Base-by-base conservation (phyloP, 2,113 vertebrate genomes). In the Ardeotis arabs region DNA sequence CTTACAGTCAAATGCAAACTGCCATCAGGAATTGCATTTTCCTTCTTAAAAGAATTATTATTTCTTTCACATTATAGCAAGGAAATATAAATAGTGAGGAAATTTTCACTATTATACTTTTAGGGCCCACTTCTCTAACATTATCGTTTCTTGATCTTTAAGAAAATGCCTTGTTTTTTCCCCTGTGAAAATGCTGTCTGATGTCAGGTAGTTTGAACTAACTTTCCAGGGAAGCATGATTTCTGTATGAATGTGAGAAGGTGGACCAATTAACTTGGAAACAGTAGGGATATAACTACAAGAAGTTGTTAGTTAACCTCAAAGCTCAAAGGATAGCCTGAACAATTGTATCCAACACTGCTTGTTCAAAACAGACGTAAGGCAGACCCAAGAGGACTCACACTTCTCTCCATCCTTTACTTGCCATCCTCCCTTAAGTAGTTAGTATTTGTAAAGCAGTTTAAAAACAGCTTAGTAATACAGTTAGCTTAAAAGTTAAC, bases 191-290 rank as follows among this genome's bases (percentile, higher is more conserved):
- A 93, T 62, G 24, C 28, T 78, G 50, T 78, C 47, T 84, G 44
- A 82, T 49, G 33, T 72, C 82, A 88, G 44, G 39, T 49, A 83
- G 63, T n/a, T 70, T 62, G 60, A 91, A 93, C 44, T 9, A 53
- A 47, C 74, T 91, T 97, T 82, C 18, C 62, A 88, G 66, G 69
- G 64, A 89, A 84, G 64, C 50, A 20, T 58, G 45, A 67, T 35
- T 75, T 85, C 85, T 79, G 50, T 56, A 76, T 66, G 2, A 76
- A 68, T 62, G 53, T 68, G 39, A 69, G 70, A 94, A 81, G 62
- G 50, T 83, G 35, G 82, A 62, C 29, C 67, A 86, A 90, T 92
- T 95, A 92, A 79, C 82, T 88, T 62, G 11, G 55, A 88, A 96
- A 94, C 72, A 94, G 85, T 85, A 80, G 70, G 79, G 59, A 82